phyloP scores from a whole-genome alignment of 2,888 invertebrate species.

The Pocota personata region DNA sequence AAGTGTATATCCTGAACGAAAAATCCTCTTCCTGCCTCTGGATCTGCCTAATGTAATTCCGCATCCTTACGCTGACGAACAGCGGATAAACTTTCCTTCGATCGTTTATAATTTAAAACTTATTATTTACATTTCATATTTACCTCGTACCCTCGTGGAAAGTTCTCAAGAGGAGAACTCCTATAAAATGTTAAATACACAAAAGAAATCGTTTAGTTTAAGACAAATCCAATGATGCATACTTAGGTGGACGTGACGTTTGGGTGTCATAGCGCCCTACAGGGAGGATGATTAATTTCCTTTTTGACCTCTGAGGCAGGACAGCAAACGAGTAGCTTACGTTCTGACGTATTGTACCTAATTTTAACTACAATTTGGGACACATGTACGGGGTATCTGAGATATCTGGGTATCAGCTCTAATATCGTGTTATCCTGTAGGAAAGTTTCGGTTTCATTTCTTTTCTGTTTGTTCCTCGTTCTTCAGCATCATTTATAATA shows the following conservation, averaged over 20 bases:
- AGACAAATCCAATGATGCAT: conserved; percentile 19
- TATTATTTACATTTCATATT: conserved; percentile 36
- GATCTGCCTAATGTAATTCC: not conserved
- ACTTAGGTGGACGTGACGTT: conserved; percentile 25
- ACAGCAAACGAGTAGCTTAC: conserved; percentile 31
- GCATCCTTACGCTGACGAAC: not conserved
- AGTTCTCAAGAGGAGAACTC: not conserved
- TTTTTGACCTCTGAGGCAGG: conserved; percentile 28
- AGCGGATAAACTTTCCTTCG: conserved; percentile 22
- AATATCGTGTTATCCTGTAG: conserved; percentile 41
- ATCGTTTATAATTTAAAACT: conserved; percentile 50
- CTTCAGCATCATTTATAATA: conserved; percentile 60
- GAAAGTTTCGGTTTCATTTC: conserved; percentile 7
- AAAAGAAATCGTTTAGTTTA: conserved; percentile 16
- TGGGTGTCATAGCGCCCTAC: conserved; percentile 39
- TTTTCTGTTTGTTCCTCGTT: not conserved
- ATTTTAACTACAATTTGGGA: conserved; percentile 49
- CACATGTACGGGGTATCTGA: conserved; percentile 26
- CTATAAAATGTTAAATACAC: not conserved
- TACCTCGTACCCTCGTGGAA: too few species aligned
- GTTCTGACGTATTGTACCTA: conserved; percentile 40
- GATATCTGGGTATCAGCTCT: conserved; percentile 17
- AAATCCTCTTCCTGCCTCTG: too few species aligned
- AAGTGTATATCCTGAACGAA: too few species aligned
- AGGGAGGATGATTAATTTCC: conserved; percentile 61